Base-by-base conservation (phyloP, 2,797 vertebrate species). In the Falco naumanni region DNA sequence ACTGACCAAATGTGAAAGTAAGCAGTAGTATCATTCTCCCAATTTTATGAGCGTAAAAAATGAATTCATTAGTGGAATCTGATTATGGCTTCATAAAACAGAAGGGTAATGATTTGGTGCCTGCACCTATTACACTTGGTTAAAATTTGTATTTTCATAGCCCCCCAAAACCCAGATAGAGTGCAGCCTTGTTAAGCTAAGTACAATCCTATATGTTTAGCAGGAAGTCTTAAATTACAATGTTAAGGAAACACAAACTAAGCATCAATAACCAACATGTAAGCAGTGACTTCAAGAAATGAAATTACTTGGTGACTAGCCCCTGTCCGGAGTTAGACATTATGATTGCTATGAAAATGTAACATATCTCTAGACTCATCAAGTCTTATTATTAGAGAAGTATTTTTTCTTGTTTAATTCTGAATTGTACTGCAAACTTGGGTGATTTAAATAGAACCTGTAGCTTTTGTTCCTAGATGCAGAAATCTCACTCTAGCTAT, bases 11-110 rank as follows among this genome's bases (percentile, higher is more conserved):
- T 84, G 79, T 78, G 75, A 61, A 87, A 93, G 79, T 75, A 94
- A 92, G 87, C 91, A 81, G 17, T 84, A 47, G 68, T 89, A 94
- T 77, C 37, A 64, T 83, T 95, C 82, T 92, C 83, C 75, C 60
- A 72, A 47, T 80, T 97, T 94, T 81, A 83, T 77, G 90, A 87
- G 81, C 39, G 7, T 94, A 94, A 95, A 94, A 94, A 97, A 87
- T 80, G 57, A 95, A 91, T 96, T 96, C 78, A 91, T 93, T 96
- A 96, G 72, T 2, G 2, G 84, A 93, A 94, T 92, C 72, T 83
- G 65, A 88, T 91, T 91, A 92, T 65, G 65, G 82, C 82, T 92
- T 91, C 92, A 93, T 94, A 93, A 96, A 97, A 75, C 50, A 94
- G 90, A 95, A 93, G 57, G 82, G 69, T 93, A 96, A 96, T 91